phyloP scores from a whole-genome alignment of 2,797 vertebrate genomes.

The Xenentodon cancila region DNA sequence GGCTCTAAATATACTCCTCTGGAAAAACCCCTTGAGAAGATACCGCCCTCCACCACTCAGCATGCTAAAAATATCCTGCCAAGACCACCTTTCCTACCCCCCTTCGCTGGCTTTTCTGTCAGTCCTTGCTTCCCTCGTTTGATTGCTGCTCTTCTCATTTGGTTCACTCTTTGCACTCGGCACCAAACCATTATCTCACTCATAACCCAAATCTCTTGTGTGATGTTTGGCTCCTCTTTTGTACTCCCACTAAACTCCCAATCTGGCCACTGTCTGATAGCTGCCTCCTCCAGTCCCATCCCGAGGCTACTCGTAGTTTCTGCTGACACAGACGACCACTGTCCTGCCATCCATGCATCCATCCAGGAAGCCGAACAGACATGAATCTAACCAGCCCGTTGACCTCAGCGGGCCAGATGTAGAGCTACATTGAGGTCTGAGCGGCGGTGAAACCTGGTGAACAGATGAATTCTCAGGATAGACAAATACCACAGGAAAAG shows the following conservation, averaged over 20 bases:
- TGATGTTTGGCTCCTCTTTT: slow-evolving; percentile 15
- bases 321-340: slow-evolving; percentile 23
- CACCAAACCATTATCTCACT: slow-evolving; percentile 32
- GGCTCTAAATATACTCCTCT: slow-evolving; percentile 82
- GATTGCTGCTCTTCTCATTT: slow-evolving; percentile 19
- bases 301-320: slow-evolving; percentile 26
- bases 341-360: slow-evolving; percentile 12
- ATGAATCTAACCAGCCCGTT: slow-evolving; percentile 23
- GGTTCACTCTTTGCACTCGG: slow-evolving; percentile 29
- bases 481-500: slow-evolving; percentile 34
- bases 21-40: slow-evolving; percentile 83
- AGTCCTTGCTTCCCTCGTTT: slow-evolving; percentile 9
- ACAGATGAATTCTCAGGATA: slow-evolving; percentile 55
- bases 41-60: slow-evolving; percentile 70
- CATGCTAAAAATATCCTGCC: slow-evolving; percentile 78
- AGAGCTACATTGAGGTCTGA: slow-evolving; percentile 22
- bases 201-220: neutral
- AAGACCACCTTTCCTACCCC: slow-evolving; percentile 67
- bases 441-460: slow-evolving; percentile 32
- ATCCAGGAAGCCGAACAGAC: slow-evolving; percentile 13
- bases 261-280: slow-evolving; percentile 8
- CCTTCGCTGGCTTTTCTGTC: slow-evolving; percentile 21
- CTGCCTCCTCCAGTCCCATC: slow-evolving; percentile 7
- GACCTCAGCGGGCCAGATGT: slow-evolving; percentile 31
- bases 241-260: neutral